A percentile compares a stretch with the other conserved stretches of the same genome.
Conservation (phyloP, 2,797 vertebrate species). For the Acropternis orthonyx region DNA sequence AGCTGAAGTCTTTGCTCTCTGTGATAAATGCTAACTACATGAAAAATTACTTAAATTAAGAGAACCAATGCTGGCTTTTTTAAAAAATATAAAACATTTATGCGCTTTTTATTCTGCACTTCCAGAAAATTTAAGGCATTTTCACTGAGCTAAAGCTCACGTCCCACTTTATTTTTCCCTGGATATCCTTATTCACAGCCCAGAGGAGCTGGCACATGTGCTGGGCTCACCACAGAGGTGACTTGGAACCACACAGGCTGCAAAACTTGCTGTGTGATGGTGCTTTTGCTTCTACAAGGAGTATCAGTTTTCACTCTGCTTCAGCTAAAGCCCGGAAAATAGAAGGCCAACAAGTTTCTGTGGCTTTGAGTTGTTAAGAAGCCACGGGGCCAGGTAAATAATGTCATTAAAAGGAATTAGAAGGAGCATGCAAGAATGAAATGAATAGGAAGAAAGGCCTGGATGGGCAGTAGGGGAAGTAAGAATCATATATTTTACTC, state of each 20-base stretch:
- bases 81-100: constrained; percentile 5
- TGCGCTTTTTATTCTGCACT: neutral
- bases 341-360: neutral
- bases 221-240: neutral
- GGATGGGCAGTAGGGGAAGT: neutral
- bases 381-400: neutral
- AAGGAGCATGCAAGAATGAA: neutral
- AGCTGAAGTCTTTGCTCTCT: constrained; percentile 16
- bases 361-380: neutral
- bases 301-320: neutral
- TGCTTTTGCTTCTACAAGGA: neutral
- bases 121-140: neutral
- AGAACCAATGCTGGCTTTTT: neutral
- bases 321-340: neutral
- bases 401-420: neutral
- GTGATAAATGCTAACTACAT: constrained; percentile 13
- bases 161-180: neutral
- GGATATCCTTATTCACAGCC: neutral
- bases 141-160: neutral
- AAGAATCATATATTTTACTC: neutral
- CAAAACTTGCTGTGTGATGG: accelerated
- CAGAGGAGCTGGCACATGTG: neutral
- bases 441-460: neutral
- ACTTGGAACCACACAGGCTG: neutral
- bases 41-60: constrained; percentile 38